These are phyloP conservation scores for Papilio helenus DNA, from an alignment of 1,140 invertebrate genomes.

Conservation along the genomic window DNA sequence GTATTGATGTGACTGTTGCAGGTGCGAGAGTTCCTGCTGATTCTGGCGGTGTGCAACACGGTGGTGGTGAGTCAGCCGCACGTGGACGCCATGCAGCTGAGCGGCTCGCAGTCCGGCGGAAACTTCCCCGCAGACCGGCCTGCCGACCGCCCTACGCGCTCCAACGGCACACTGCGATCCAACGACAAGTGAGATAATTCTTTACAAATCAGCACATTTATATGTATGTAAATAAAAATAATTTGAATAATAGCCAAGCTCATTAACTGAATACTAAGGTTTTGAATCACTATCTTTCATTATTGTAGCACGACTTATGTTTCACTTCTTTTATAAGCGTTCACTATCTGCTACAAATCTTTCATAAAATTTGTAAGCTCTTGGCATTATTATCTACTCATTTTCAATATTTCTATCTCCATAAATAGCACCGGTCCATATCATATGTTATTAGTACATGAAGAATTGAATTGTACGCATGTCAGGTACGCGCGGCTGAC, in stretches of 20 bases:
- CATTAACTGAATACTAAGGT: background rate
- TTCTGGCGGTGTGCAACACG: conserved; percentile 97
- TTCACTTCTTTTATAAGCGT: no score
- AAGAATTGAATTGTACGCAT: conserved; percentile 38
- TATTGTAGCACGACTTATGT: background rate
- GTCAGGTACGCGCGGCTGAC: conserved; percentile 86
- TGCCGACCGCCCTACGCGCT: conserved; percentile 50
- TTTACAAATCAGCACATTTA: background rate
- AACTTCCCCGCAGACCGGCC: conserved; percentile 67
- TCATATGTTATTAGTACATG: conserved; percentile 16
- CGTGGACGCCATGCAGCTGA: conserved; percentile 94
- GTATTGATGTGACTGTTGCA: conserved; percentile 43
- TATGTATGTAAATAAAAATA: background rate
- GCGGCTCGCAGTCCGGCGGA: conserved; percentile 84
- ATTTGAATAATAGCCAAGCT: background rate
- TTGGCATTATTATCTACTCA: background rate
- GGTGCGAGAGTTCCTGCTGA: conserved; percentile 95
- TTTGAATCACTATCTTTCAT: background rate
- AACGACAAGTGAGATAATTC: conserved; percentile 69
- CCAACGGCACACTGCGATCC: conserved; percentile 70
- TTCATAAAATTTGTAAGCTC: background rate
- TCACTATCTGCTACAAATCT: background rate
- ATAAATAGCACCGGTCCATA: background rate
- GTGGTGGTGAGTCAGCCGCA: conserved; percentile 96
- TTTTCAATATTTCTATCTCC: background rate